Evolutionary conservation across 1,140 invertebrate genomes (phyloP).

Genomic region (Drosophila dunni): DNA sequence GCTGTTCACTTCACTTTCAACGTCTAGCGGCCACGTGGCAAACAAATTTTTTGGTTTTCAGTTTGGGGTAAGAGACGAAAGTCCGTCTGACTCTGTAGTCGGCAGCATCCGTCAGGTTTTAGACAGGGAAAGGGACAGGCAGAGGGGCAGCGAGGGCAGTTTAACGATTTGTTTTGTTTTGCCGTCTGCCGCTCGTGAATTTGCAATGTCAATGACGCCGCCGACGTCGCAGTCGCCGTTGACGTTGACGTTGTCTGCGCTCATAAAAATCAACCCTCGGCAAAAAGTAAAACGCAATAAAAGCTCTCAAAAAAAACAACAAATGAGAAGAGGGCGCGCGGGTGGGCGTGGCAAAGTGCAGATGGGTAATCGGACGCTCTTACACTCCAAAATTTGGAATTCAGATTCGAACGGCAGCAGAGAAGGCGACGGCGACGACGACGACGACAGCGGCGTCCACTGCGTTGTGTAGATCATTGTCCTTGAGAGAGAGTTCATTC

Average conservation of each 20-base stretch:
- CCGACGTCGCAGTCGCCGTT: conserved; percentile 19
- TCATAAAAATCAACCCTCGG: conserved; percentile 75
- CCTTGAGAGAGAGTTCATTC: conserved; percentile 81
- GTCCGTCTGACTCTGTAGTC: conserved; percentile 34
- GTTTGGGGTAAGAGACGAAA: background rate
- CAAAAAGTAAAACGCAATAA: conserved; percentile 74
- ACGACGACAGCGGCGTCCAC: conserved; percentile 1
- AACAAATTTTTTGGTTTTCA: background rate
- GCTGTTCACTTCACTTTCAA: conserved; percentile 54
- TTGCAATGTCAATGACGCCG: conserved; percentile 80
- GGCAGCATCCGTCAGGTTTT: conserved; percentile 63
- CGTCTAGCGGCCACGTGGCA: conserved; percentile 28
- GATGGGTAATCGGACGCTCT: conserved; percentile 15
- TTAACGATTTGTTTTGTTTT: conserved; percentile 79
- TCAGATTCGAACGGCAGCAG: background rate
- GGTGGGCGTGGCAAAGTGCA: conserved; percentile 45
- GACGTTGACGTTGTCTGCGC: conserved; percentile 44
- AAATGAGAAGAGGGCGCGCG: conserved; percentile 15
- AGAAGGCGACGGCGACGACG: background rate
- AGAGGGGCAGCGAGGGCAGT: conserved; percentile 18
- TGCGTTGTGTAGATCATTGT: conserved; percentile 74
- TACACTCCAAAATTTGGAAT: conserved; percentile 20
- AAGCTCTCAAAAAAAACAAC: conserved; percentile 18
- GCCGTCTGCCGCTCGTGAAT: conserved; percentile 58
- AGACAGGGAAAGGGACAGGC: background rate